Conservation (phyloP, 2,113 vertebrate genomes). For the Myotis davidii region DNA sequence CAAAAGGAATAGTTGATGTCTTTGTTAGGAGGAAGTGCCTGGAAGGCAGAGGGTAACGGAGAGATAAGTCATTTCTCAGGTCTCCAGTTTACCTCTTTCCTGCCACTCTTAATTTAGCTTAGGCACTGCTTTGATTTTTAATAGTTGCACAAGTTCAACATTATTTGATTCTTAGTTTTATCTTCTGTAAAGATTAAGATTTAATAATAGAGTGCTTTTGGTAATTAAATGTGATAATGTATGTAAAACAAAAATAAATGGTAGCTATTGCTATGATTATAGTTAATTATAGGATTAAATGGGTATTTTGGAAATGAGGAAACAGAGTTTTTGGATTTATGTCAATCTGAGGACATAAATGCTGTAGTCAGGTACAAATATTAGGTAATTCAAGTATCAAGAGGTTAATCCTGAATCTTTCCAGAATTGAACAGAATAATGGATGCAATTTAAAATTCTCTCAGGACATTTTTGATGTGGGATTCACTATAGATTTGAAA, state of each 20-base stretch:
- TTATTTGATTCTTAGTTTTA: not conserved
- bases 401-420: not conserved
- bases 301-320: not conserved
- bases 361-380: not conserved
- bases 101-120: not conserved
- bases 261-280: not conserved
- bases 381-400: not conserved
- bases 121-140: not conserved
- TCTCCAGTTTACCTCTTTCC: not conserved
- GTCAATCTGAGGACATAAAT: constrained; percentile 20
- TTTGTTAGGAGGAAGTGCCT: not conserved
- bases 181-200: not conserved
- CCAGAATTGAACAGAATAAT: not conserved
- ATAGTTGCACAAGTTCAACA: not conserved
- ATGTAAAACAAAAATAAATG: not conserved
- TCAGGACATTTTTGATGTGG: not conserved
- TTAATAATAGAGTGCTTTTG: not conserved
- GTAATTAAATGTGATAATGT: not conserved
- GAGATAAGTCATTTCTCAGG: not conserved
- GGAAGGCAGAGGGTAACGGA: not conserved
- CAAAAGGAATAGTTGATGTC: not conserved
- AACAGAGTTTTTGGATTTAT: not conserved
- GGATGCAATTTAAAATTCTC: not conserved
- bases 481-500: not conserved
- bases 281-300: not conserved